Percentiles rank a stretch among this genome's conserved stretches.
Evolutionary conservation across 2,113 vertebrate species (phyloP).

Genomic region (Tenrec ecaudatus): DNA sequence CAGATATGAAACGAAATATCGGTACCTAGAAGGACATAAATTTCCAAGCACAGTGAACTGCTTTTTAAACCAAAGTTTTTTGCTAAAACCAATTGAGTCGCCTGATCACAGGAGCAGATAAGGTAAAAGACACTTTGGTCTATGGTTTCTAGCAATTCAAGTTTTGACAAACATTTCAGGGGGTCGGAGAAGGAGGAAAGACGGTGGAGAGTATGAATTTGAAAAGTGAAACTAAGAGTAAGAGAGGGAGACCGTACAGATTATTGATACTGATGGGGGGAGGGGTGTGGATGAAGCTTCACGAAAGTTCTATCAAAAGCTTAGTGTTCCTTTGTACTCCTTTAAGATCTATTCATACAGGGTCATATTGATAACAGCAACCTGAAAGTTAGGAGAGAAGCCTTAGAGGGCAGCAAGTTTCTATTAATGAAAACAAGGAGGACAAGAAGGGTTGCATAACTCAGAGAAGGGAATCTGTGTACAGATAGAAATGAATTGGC

Average conservation of each 20-base stretch:
- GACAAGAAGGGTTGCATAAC: background rate
- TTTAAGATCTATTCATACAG: background rate
- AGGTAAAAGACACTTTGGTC: background rate
- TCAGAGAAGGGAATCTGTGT: background rate
- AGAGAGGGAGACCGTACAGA: background rate
- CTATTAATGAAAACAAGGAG: background rate
- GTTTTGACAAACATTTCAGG: background rate
- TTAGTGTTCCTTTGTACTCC: background rate
- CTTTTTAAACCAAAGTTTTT: background rate
- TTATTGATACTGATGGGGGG: background rate
- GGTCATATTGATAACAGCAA: background rate
- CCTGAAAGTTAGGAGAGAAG: background rate
- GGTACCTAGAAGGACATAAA: background rate
- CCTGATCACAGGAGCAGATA: rapidly evolving
- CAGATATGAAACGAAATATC: background rate
- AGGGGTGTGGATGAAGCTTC: background rate
- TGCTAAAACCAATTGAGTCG: background rate
- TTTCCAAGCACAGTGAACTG: background rate
- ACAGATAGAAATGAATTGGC: background rate
- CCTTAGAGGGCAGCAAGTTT: background rate
- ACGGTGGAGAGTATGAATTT: background rate
- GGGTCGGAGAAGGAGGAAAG: background rate
- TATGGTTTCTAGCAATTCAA: background rate
- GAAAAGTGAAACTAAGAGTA: background rate
- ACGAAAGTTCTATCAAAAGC: background rate